phyloP scores from a whole-genome alignment of 2,797 vertebrate genomes.

The Poeciliopsis turneri region DNA sequence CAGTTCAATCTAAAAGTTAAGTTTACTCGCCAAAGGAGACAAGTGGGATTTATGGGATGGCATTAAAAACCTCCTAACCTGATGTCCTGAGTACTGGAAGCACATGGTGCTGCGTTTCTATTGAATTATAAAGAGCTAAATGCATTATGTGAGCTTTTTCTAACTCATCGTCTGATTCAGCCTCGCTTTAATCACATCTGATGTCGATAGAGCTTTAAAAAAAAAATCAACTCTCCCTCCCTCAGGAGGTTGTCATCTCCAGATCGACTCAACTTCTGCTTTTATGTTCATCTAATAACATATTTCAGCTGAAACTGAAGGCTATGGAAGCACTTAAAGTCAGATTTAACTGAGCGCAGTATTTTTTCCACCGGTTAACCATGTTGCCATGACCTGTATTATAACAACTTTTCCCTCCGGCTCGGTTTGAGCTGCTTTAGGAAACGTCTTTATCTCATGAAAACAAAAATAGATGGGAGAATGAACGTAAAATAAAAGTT shows the following conservation, averaged over 20 bases:
- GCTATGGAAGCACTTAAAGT: not conserved
- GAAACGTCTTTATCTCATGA: constrained; percentile 11
- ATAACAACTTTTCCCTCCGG: not conserved
- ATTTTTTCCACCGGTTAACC: not conserved
- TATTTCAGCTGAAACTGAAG: not conserved
- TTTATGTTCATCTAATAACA: constrained; percentile 4
- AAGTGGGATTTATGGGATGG: not conserved
- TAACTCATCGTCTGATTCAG: not conserved
- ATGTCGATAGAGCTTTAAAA: not conserved
- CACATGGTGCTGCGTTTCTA: constrained; percentile 10
- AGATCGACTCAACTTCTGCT: not conserved
- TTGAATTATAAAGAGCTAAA: constrained; percentile 1
- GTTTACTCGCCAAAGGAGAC: not conserved
- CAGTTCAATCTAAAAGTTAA: not conserved
- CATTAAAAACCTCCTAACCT: constrained; percentile 4
- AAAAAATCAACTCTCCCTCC: not conserved
- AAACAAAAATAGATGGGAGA: constrained; percentile 4
- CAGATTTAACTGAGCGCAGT: not conserved
- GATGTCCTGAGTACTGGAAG: constrained; percentile 1
- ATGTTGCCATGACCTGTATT: not conserved
- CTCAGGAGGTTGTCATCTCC: not conserved
- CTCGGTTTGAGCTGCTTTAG: not conserved
- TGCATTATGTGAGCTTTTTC: not conserved
- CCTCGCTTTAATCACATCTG: constrained; percentile 14
- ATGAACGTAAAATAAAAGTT: constrained; percentile 7